Percentiles rank a stretch among this genome's conserved stretches.
These are phyloP conservation scores for Drosophila littoralis DNA, from an alignment of 1,140 invertebrate species.

Conservation along the genomic window DNA sequence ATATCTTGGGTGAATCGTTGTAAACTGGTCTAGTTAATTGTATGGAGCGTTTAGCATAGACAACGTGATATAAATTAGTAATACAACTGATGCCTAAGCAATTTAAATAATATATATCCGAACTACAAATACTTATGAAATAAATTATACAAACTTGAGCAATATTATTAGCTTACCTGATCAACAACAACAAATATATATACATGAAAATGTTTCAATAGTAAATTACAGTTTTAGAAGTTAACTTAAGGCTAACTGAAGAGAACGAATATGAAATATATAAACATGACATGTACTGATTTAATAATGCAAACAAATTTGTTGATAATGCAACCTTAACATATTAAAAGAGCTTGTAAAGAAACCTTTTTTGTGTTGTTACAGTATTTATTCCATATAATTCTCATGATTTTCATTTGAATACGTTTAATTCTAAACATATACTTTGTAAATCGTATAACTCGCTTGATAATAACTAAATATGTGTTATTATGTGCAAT, in stretches of 20 bases:
- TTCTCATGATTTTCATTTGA: slow-evolving; percentile 27
- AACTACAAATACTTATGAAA: slow-evolving; percentile 29
- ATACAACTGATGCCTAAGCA: slow-evolving; percentile 48
- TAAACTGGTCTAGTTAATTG: slow-evolving; percentile 1
- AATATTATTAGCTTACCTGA: slow-evolving; percentile 33
- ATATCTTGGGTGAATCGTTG: neutral
- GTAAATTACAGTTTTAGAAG: slow-evolving; percentile 28
- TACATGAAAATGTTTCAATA: slow-evolving; percentile 1
- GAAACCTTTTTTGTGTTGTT: neutral
- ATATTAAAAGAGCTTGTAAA: slow-evolving; percentile 1
- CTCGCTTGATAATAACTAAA: slow-evolving; percentile 48
- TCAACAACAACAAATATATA: slow-evolving; percentile 22
- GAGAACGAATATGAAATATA: slow-evolving; percentile 15
- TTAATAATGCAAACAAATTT: slow-evolving; percentile 16
- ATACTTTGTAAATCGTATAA: slow-evolving; percentile 71
- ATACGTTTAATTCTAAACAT: slow-evolving; percentile 36
- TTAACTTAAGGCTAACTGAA: slow-evolving; percentile 13
- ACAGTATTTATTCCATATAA: slow-evolving; percentile 51
- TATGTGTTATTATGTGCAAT: slow-evolving; percentile 30
- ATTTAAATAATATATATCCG: slow-evolving; percentile 31
- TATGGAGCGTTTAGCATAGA: slow-evolving; percentile 42
- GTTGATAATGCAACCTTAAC: slow-evolving; percentile 6
- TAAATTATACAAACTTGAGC: slow-evolving; percentile 33
- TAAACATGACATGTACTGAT: slow-evolving; percentile 48
- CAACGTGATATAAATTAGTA: slow-evolving; percentile 67